A percentile compares a stretch with the other conserved stretches of the same genome.
phyloP scores from a whole-genome alignment of 2,888 invertebrate genomes.

The Callyntrura sp. region DNA sequence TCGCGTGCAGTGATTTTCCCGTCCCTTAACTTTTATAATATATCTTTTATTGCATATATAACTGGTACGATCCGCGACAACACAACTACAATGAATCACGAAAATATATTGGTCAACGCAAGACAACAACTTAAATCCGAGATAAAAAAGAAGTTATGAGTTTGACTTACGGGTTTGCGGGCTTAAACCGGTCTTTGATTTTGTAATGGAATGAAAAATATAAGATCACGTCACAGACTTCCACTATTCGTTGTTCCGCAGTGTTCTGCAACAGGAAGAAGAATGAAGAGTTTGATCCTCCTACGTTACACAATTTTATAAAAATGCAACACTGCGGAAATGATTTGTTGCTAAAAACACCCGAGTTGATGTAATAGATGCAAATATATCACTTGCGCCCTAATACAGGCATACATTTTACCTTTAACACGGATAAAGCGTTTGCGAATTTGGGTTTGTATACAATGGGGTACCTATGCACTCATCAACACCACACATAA shows the following conservation, averaged over 20 bases:
- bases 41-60: neutral
- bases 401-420: neutral
- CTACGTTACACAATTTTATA: conserved; percentile 43
- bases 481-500: neutral
- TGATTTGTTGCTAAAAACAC: too few relatives aligned
- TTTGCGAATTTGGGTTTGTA: neutral
- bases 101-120: too few relatives aligned
- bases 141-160: too few relatives aligned
- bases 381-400: neutral
- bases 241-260: neutral
- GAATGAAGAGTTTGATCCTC: conserved; percentile 15
- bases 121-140: too few relatives aligned
- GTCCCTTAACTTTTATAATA: neutral
- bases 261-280: conserved; percentile 6
- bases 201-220: too few relatives aligned
- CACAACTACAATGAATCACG: too few relatives aligned
- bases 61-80: neutral
- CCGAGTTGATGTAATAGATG: neutral
- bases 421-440: neutral
- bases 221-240: too few relatives aligned
- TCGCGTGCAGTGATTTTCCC: too few relatives aligned
- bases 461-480: neutral
- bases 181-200: too few relatives aligned
- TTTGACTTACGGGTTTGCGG: too few relatives aligned
- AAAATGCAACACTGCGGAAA: neutral